A percentile compares a stretch with the other conserved stretches of the same genome.
These are phyloP conservation scores for Dinoponera quadriceps DNA, from an alignment of 1,140 invertebrate species.

Conservation along the genomic window DNA sequence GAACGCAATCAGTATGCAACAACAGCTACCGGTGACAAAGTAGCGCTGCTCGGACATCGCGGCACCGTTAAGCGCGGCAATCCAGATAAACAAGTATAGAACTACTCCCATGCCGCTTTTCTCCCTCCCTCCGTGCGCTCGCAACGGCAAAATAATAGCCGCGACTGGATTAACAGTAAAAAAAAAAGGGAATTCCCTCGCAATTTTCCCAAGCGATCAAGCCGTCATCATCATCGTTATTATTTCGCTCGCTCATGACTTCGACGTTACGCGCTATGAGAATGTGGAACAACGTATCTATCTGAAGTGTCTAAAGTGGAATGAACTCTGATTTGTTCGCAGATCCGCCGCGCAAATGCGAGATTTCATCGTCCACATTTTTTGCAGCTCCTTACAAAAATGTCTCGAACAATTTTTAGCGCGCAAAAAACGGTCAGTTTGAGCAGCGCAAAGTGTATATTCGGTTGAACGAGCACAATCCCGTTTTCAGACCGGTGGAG, in stretches of 20 bases:
- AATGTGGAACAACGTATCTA: background rate
- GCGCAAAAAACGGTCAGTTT: no score
- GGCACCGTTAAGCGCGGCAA: constrained; percentile 43
- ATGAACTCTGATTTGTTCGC: background rate
- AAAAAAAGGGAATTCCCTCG: background rate
- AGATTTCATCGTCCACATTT: background rate
- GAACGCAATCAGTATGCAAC: background rate
- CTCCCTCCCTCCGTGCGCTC: background rate
- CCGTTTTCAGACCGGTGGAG: no score
- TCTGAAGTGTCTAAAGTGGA: constrained; percentile 1
- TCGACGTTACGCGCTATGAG: background rate
- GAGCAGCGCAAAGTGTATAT: no score
- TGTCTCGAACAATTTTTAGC: no score
- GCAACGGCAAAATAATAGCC: background rate
- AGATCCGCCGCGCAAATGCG: background rate
- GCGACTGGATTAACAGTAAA: background rate
- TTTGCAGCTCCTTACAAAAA: no score
- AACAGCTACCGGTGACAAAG: background rate
- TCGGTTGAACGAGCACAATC: no score
- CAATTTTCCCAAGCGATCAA: background rate
- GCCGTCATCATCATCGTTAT: background rate
- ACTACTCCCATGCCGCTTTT: constrained; percentile 5
- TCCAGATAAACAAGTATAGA: constrained; percentile 29
- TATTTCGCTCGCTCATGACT: background rate
- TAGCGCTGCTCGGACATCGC: constrained; percentile 23